Evolutionary conservation across 2,888 invertebrate species (phyloP).

Genomic region (Blastobasis adustella): DNA sequence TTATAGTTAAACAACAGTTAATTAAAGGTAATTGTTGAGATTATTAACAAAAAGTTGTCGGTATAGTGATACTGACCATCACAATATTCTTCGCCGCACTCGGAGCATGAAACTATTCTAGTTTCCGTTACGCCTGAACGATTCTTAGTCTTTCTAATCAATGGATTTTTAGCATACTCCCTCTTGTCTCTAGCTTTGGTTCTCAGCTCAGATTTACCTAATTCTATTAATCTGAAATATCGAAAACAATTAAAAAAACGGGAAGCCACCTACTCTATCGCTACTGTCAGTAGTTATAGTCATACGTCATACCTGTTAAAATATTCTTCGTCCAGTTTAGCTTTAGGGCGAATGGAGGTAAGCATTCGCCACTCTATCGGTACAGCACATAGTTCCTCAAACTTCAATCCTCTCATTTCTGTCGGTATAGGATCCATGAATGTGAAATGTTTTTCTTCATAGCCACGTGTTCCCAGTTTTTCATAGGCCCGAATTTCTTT

Average conservation of each 20-base stretch:
- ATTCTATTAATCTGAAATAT: slow-evolving; percentile 80
- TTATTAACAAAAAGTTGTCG: too few species aligned
- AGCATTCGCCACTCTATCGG: slow-evolving; percentile 96
- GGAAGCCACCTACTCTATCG: too few species aligned
- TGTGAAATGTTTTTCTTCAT: slow-evolving; percentile 65
- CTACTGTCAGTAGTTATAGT: not conserved
- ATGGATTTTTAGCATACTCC: slow-evolving; percentile 77
- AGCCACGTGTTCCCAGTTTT: slow-evolving; percentile 78
- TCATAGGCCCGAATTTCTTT: slow-evolving; percentile 80
- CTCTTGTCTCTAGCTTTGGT: slow-evolving; percentile 83
- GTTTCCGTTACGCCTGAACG: slow-evolving; percentile 88
- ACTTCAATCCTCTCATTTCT: slow-evolving; percentile 84
- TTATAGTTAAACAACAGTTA: too few species aligned
- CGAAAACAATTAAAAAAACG: not conserved
- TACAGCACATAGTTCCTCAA: slow-evolving; percentile 87
- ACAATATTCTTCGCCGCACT: slow-evolving; percentile 92
- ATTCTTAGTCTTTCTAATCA: slow-evolving; percentile 85
- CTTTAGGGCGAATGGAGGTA: slow-evolving; percentile 89
- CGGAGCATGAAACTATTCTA: slow-evolving; percentile 81
- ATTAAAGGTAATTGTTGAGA: too few species aligned
- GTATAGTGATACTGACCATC: slow-evolving; percentile 62
- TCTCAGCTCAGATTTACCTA: slow-evolving; percentile 85
- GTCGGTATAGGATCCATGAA: slow-evolving; percentile 86
- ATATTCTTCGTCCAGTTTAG: slow-evolving; percentile 89
- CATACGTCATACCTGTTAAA: slow-evolving; percentile 78